Evolutionary conservation across 2,888 invertebrate species (phyloP), one percentile per base, ranked within the genome.

Genomic region (Drosophila koepferae): DNA sequence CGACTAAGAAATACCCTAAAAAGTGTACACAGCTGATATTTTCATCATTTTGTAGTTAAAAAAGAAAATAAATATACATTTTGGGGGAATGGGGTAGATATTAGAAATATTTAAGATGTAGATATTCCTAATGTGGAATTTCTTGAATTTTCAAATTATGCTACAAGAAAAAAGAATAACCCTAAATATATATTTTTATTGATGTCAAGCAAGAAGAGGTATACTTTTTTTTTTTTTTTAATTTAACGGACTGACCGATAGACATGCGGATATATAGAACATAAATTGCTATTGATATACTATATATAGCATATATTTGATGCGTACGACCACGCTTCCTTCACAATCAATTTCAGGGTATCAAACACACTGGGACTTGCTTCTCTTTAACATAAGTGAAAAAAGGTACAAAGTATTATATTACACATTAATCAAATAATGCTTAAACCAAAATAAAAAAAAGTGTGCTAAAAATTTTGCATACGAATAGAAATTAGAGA

Each of bases 361-460:
- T 34, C 49, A 46, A 63, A 59, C 74, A 82, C 83, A 86, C 86
- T 77, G 78, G 83, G 63, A 60, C 72, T 63, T 64, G 68, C 23
- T 58, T 56, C 44, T 72, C 65, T 40, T 58, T 56, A 71, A 75
- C 60, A 72, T 54, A 65, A 58, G 68, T 74, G 66, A 74, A 78
- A 67, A 81, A 84, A 86, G 86, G 86, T 86, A 86, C 86, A 89
- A 89, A 89, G 89, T 86, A 86, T 86, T 71, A 71, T 85, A 87
- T 87, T 87, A 89, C 87, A 86, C 85, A 82, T 80, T 80, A 82
- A 72, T 68, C 66, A 71, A 85, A 62, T 84, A 74, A 75, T 68
- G 73, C 78, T 79, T 82, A 85, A 87, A 76, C 46, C 76, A 81
- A 80, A 82, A 36, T 38, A 51, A 34, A 4, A 28, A 23, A 36